phyloP scores from a whole-genome alignment of 2,888 invertebrate genomes.

The Mythimna pallens region DNA sequence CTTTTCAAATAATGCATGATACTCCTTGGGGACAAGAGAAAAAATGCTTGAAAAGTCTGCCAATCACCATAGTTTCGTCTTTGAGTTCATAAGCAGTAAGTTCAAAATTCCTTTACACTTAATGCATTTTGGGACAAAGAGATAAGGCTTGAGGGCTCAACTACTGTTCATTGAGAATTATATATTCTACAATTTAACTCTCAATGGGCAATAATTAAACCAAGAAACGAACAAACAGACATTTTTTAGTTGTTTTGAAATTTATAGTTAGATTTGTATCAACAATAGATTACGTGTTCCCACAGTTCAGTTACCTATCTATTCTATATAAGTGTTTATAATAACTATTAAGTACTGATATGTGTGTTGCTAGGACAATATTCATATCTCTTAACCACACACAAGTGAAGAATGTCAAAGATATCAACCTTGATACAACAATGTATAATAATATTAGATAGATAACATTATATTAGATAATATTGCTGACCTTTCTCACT shows the following conservation, averaged over 20 bases:
- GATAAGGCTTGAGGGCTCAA: too few relatives aligned
- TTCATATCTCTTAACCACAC: constrained; percentile 1
- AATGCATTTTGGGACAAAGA: too few relatives aligned
- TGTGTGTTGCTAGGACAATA: not conserved
- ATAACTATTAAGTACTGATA: not conserved
- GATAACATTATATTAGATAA: constrained; percentile 11
- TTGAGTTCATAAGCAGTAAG: too few relatives aligned
- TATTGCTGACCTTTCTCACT: constrained; percentile 92
- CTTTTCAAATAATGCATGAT: too few relatives aligned
- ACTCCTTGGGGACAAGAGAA: too few relatives aligned
- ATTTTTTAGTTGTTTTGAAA: not conserved
- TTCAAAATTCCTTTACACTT: too few relatives aligned
- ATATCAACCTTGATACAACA: constrained; percentile 2
- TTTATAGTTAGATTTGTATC: not conserved
- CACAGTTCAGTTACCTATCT: not conserved
- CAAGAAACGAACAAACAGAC: too few relatives aligned
- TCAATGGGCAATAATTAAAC: too few relatives aligned
- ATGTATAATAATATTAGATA: not conserved
- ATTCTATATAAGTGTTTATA: not conserved
- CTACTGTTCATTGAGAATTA: too few relatives aligned
- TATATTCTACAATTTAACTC: too few relatives aligned
- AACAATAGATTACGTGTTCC: not conserved
- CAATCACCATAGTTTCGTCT: too few relatives aligned
- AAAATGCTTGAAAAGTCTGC: too few relatives aligned
- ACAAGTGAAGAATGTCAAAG: not conserved